Conservation (phyloP, 2,113 vertebrate genomes). For the Cochlearius cochlearius region DNA sequence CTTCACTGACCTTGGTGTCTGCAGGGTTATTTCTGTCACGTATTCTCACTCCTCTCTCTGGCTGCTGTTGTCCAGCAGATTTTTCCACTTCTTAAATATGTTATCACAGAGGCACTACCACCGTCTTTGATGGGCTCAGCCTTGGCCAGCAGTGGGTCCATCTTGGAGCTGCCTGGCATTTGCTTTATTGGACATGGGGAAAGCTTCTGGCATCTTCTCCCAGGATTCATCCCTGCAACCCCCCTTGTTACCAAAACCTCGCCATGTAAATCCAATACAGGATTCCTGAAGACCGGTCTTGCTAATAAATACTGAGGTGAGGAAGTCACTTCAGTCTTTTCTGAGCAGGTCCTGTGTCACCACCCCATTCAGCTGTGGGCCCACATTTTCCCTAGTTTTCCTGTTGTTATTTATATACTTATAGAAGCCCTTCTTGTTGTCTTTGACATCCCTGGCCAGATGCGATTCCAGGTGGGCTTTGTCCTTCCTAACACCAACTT, state of each 20-base stretch:
- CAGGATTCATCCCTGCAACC: background rate
- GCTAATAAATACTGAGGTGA: background rate
- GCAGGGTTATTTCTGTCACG: too few relatives aligned
- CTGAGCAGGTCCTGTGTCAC: background rate
- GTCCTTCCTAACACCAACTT: background rate
- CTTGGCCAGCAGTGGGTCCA: background rate
- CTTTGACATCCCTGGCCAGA: background rate
- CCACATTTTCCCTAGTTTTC: background rate
- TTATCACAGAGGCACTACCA: background rate
- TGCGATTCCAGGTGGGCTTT: background rate
- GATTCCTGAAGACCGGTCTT: background rate
- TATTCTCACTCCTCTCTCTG: too few relatives aligned
- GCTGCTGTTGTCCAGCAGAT: too few relatives aligned
- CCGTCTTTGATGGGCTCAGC: background rate
- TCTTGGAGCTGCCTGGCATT: background rate
- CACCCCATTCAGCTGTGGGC: background rate
- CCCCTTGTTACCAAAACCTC: background rate
- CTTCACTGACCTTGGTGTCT: too few relatives aligned
- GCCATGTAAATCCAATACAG: too few relatives aligned
- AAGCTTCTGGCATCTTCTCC: background rate
- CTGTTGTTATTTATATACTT: background rate
- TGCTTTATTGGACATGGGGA: background rate
- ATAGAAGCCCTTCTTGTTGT: background rate
- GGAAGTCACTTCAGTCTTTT: background rate
- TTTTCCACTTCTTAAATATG: background rate